These are phyloP conservation scores for Mycalesis mineus DNA, from an alignment of 2,888 invertebrate genomes.

Conservation along the genomic window DNA sequence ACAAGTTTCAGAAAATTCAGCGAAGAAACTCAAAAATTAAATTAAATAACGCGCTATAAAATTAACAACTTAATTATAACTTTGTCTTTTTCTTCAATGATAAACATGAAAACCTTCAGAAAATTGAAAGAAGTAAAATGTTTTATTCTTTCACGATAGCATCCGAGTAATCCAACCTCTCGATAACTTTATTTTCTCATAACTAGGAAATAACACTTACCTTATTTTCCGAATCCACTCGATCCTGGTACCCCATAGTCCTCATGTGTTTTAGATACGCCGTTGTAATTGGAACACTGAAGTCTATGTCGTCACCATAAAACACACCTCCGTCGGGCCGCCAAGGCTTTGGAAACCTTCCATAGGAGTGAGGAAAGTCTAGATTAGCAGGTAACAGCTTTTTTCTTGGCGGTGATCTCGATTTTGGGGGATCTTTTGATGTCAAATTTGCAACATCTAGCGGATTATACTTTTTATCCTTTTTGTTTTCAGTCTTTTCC, in stretches of 20 bases:
- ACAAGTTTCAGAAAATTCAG: no score
- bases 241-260: constrained; percentile 78
- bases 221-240: constrained; percentile 59
- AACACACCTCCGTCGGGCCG: constrained; percentile 68
- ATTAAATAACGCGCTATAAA: no score
- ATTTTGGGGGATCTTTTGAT: constrained; percentile 79
- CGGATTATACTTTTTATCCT: constrained; percentile 78
- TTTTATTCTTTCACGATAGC: no score
- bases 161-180: no score
- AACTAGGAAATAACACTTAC: constrained; percentile 45
- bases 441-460: constrained; percentile 81
- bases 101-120: no score
- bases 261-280: constrained; percentile 92
- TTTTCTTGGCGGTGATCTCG: constrained; percentile 69
- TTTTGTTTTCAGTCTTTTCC: constrained; percentile 55
- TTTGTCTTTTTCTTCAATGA: no score
- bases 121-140: no score
- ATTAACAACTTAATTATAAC: no score
- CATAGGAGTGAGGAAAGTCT: constrained; percentile 58
- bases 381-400: constrained; percentile 59
- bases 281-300: constrained; percentile 92
- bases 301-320: constrained; percentile 82
- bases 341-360: constrained; percentile 80
- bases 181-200: no score
- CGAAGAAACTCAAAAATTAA: no score